These are phyloP conservation scores for Trochalopteron elliotii DNA, from an alignment of 2,113 vertebrate species.

Conservation along the genomic window DNA sequence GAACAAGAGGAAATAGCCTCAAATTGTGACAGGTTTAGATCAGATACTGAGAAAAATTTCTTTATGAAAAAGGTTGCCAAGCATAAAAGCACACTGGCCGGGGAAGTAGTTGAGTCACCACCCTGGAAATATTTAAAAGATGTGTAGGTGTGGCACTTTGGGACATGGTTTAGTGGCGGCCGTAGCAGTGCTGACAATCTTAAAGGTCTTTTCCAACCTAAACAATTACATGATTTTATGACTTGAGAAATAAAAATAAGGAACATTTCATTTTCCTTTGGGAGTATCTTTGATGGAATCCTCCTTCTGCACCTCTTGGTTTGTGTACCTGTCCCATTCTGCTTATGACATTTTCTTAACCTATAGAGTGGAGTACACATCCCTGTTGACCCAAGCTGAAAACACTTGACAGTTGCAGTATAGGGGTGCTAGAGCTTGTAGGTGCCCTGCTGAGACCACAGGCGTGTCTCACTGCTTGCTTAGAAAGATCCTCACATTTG, in stretches of 20 bases:
- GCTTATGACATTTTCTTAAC: background rate
- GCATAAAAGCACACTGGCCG: background rate
- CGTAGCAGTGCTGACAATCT: background rate
- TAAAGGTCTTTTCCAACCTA: background rate
- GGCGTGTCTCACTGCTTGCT: background rate
- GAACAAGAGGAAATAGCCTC: background rate
- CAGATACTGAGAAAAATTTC: background rate
- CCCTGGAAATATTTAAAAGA: background rate
- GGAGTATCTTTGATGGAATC: background rate
- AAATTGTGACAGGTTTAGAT: background rate
- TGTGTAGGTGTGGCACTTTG: background rate
- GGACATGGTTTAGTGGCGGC: background rate
- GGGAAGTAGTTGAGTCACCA: background rate
- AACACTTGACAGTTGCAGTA: background rate
- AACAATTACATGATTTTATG: background rate
- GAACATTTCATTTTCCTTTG: background rate
- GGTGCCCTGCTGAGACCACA: background rate
- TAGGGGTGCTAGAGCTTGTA: background rate
- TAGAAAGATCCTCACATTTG: background rate
- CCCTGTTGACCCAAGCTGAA: background rate
- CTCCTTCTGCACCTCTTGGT: background rate
- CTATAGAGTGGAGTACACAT: fast-evolving
- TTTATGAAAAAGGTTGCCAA: background rate
- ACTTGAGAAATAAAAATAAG: background rate
- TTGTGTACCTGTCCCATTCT: background rate